phyloP scores from a whole-genome alignment of 2,113 vertebrate genomes.

The Leucopternis melanops region DNA sequence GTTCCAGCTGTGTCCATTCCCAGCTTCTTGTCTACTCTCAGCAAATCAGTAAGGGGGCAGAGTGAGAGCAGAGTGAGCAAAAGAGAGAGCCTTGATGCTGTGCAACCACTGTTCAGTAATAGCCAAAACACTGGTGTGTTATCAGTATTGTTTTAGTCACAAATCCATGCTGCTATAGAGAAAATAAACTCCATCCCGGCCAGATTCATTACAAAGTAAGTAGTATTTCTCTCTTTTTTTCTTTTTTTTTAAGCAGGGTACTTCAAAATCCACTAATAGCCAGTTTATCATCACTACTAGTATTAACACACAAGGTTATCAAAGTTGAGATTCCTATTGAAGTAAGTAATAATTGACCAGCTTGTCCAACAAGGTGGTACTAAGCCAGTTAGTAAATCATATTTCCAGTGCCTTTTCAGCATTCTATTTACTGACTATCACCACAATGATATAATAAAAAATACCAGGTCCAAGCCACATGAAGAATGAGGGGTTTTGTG shows the following conservation, averaged over 20 bases:
- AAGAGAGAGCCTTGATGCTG: neutral
- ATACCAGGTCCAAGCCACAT: neutral
- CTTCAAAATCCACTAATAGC: neutral
- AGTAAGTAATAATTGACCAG: neutral
- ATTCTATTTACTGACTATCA: neutral
- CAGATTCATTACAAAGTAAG: neutral
- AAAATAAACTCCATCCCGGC: neutral
- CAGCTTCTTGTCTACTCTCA: neutral
- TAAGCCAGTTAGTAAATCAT: neutral
- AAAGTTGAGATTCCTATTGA: neutral
- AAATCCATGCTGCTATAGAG: neutral
- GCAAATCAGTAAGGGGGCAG: neutral
- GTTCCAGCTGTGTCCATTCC: neutral
- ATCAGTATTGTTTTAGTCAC: neutral
- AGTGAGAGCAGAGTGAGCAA: neutral
- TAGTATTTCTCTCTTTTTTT: neutral
- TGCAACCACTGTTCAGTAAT: neutral
- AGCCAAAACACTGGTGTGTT: neutral
- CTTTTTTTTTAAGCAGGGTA: neutral
- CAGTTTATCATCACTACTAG: neutral
- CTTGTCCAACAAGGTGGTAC: neutral
- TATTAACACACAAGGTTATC: neutral
- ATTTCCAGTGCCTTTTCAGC: neutral
- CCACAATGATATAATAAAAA: neutral
- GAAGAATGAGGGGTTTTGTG: neutral